Percentiles rank a stretch among this genome's conserved stretches.
Conservation (phyloP, 2,888 invertebrate genomes). For the Oxycera nigricornis region DNA sequence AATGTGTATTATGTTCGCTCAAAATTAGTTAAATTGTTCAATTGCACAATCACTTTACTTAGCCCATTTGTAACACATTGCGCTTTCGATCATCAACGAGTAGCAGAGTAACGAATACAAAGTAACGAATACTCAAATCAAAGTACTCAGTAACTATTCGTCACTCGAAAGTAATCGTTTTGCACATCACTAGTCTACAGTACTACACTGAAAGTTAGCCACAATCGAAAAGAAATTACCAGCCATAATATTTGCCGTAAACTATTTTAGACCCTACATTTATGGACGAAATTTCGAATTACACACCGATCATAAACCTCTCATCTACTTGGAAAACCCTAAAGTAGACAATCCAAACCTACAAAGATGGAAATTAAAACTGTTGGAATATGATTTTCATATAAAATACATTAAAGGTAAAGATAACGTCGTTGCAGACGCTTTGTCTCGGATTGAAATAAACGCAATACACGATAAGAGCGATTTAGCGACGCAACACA, state of each 20-base stretch:
- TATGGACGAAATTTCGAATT: neutral
- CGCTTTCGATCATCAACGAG: too few species aligned
- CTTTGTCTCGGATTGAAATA: neutral
- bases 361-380: neutral
- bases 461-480: neutral
- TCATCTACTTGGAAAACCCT: neutral
- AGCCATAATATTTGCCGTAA: neutral
- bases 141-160: too few species aligned
- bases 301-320: neutral
- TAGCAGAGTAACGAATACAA: too few species aligned
- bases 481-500: neutral
- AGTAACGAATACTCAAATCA: too few species aligned
- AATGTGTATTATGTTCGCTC: too few species aligned
- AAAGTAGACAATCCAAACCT: neutral
- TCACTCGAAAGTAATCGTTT: too few species aligned
- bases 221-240: neutral
- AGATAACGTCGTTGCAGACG: neutral
- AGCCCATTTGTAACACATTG: too few species aligned
- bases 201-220: neutral
- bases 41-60: too few species aligned
- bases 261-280: neutral
- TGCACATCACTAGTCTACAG: too few species aligned
- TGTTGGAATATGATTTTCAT: neutral
- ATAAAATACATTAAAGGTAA: neutral
- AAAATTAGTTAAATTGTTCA: too few species aligned